Evolutionary conservation across 1,140 invertebrate species (phyloP), one percentile per base, ranked within the genome.

Genomic region (Saccostrea glomerata): DNA sequence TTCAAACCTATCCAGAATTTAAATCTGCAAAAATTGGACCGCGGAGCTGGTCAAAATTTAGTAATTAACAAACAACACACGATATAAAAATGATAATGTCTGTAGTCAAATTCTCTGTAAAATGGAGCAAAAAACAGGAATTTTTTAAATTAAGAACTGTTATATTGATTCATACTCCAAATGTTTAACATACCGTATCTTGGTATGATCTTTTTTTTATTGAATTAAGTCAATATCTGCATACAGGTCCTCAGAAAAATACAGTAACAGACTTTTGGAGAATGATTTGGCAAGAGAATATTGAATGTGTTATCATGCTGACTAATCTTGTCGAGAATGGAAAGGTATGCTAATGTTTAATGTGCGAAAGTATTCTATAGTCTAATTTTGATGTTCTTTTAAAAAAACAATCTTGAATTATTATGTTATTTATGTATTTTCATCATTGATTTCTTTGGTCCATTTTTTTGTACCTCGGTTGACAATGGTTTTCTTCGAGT

Each of bases 221-320:
- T 47, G 40, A 47, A 2, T 6, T 63, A 20, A 17, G 13, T 63
- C 13, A 17, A 30, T 23, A 82, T 83, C 30, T 12, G 3, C 84
- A 17, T 82, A 36, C 25, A 86, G 85, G 85, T n/a, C 85, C 85
- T 6, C 13, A 66, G 6, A 58, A n/a, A 13, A 73, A 25, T 2
- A 86, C 85, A 9, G 36, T 54, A 11, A 63, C 25, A 40, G 85
- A 86, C 54, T 86, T 86, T 70, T 86, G 85, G 85, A 66, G 66
- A 73, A 86, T 86, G 85, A 73, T 73, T 0, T 86, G 85, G 85
- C 47, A 47, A 20, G 15, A 55, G 15, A 86, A 86, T 30, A 40
- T 47, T 15, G 63, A 54, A 70, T 66, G 40, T 20, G 66, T 86
- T 20, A 30, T 86, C 20, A 86, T 86, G 85, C 66, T 86, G 20